Conservation (phyloP, 2,797 vertebrate species). For the Takifugu ocellatus region DNA sequence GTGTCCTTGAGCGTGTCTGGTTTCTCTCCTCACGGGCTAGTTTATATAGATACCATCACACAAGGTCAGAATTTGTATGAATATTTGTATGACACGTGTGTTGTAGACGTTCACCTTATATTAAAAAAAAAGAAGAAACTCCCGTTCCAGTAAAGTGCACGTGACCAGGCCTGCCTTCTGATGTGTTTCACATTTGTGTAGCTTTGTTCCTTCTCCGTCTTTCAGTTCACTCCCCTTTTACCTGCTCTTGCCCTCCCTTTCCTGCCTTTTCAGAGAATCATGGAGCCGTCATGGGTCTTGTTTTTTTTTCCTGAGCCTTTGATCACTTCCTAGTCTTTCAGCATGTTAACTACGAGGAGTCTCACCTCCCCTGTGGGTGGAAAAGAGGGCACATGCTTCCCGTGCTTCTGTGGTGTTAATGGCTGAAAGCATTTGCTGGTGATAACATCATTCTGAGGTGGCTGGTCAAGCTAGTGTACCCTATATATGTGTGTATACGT, state of each 20-base stretch:
- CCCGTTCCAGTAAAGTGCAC: too few species aligned
- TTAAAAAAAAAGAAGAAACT: neutral
- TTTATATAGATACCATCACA: too few species aligned
- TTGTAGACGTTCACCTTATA: too few species aligned
- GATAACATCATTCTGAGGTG: conserved; percentile 40
- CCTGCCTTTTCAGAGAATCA: conserved; percentile 53
- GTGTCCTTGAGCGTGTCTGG: too few species aligned
- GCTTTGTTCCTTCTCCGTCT: conserved; percentile 22
- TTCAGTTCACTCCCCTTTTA: conserved; percentile 43
- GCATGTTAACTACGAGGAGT: conserved; percentile 71
- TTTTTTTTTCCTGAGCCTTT: conserved; percentile 69
- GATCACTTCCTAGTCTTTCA: conserved; percentile 70
- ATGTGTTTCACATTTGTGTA: conserved; percentile 28
- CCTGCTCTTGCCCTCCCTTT: conserved; percentile 44
- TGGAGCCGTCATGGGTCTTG: conserved; percentile 60
- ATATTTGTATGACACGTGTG: too few species aligned
- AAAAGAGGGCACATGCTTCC: conserved; percentile 68
- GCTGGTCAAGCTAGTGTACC: conserved; percentile 4
- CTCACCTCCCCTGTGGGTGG: conserved; percentile 70
- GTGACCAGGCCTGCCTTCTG: conserved; percentile 10
- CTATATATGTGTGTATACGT: conserved; percentile 5
- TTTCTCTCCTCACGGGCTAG: too few species aligned
- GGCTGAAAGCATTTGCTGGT: conserved; percentile 72
- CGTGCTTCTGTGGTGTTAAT: conserved; percentile 71
- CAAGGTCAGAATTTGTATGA: too few species aligned